A percentile compares a stretch with the other conserved stretches of the same genome.
phyloP scores from a whole-genome alignment of 2,113 vertebrate species.

The Cercopithecus mona region DNA sequence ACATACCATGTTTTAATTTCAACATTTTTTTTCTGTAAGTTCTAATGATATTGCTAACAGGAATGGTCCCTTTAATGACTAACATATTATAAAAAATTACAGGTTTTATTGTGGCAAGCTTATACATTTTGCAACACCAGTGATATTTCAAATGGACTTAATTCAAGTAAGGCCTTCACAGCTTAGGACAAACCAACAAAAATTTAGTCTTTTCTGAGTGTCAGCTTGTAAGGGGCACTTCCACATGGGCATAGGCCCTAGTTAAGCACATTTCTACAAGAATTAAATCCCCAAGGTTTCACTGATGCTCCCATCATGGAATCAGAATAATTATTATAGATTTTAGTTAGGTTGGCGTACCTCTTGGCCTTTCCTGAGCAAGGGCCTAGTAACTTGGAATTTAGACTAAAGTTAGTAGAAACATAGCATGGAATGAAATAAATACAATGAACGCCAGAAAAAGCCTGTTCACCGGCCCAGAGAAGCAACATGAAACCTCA shows the following conservation, averaged over 20 bases:
- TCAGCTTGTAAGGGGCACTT: neutral
- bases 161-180: neutral
- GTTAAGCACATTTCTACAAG: neutral
- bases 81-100: neutral
- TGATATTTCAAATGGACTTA: conserved; percentile 2
- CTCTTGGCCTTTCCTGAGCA: neutral
- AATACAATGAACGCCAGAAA: neutral
- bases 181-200: neutral
- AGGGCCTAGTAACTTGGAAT: neutral
- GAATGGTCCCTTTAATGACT: neutral
- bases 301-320: neutral
- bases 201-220: neutral
- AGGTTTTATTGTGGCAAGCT: neutral
- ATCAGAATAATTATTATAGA: neutral
- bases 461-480: neutral
- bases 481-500: neutral
- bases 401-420: neutral
- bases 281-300: neutral
- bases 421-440: neutral
- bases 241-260: neutral
- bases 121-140: neutral
- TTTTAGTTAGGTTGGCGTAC: neutral
- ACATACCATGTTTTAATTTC: too few relatives aligned
- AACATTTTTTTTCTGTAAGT: neutral
- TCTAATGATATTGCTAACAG: conserved; percentile 8